phyloP scores from a whole-genome alignment of 2,888 invertebrate genomes.

The Entomobrya multifasciata region DNA sequence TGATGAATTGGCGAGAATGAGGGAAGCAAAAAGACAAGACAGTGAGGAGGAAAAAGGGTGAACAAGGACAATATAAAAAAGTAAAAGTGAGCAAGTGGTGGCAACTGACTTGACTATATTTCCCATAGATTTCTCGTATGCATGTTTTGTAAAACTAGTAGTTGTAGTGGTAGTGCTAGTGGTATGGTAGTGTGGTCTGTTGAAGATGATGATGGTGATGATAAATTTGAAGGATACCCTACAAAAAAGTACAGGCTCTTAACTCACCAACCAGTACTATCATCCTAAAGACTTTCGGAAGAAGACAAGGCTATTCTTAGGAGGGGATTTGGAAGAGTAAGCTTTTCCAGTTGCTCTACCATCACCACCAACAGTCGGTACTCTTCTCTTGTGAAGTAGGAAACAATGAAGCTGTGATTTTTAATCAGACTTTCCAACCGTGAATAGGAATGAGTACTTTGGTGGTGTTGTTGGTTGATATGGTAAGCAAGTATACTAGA shows the following conservation, averaged over 20 bases:
- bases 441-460: constrained; percentile 32
- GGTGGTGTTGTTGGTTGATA: neutral
- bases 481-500: too few relatives aligned
- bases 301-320: constrained; percentile 40
- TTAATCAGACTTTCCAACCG: constrained; percentile 67
- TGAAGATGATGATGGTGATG: constrained; percentile 9
- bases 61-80: neutral
- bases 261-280: too few relatives aligned
- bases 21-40: constrained; percentile 17
- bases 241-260: too few relatives aligned
- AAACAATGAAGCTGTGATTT: constrained; percentile 69
- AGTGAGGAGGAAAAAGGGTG: constrained; percentile 17
- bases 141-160: neutral
- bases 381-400: too few relatives aligned
- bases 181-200: constrained; percentile 15
- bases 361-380: constrained; percentile 33
- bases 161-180: neutral
- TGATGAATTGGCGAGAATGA: constrained; percentile 64
- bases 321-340: constrained; percentile 50
- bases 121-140: constrained; percentile 20
- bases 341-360: constrained; percentile 57
- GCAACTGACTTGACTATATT: constrained; percentile 29
- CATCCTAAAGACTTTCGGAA: too few relatives aligned
- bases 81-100: constrained; percentile 54
- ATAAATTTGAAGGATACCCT: constrained; percentile 4